Evolutionary conservation across 2,888 invertebrate genomes (phyloP).

Genomic region (Teinopalpus imperialis): DNA sequence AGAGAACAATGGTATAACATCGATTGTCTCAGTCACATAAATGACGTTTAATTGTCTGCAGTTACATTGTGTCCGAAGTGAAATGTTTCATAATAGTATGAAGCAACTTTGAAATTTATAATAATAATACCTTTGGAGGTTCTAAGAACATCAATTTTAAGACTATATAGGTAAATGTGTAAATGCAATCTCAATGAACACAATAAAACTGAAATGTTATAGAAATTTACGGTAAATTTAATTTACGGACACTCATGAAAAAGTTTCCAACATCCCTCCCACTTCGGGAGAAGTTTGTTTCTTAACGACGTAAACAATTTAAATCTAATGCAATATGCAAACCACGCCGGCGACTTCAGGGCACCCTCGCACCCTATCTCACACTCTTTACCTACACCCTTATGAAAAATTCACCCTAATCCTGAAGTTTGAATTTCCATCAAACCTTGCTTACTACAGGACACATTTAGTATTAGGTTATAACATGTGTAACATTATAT

Average conservation of each 20-base stretch:
- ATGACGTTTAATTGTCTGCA: slow-evolving; percentile 8
- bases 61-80: slow-evolving; percentile 15
- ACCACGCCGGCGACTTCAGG: slow-evolving; percentile 52
- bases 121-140: slow-evolving; percentile 21
- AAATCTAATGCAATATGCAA: slow-evolving; percentile 79
- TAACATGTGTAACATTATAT: too few relatives aligned
- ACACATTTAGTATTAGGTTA: too few relatives aligned
- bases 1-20: slow-evolving; percentile 29
- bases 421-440: slow-evolving; percentile 29
- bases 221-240: slow-evolving; percentile 42
- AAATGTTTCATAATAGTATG: slow-evolving; percentile 23
- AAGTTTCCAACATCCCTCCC: slow-evolving; percentile 51
- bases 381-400: slow-evolving; percentile 49
- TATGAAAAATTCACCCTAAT: slow-evolving; percentile 44
- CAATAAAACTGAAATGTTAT: slow-evolving; percentile 29
- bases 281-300: slow-evolving; percentile 66
- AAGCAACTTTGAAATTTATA: slow-evolving; percentile 16
- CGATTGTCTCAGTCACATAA: slow-evolving; percentile 13
- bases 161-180: too few relatives aligned
- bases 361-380: slow-evolving; percentile 37
- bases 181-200: too few relatives aligned
- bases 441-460: not conserved
- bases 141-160: not conserved
- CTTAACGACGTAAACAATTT: slow-evolving; percentile 81
- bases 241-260: slow-evolving; percentile 39